phyloP scores from a whole-genome alignment of 2,888 invertebrate genomes.

The Caenorhabditis afra region DNA sequence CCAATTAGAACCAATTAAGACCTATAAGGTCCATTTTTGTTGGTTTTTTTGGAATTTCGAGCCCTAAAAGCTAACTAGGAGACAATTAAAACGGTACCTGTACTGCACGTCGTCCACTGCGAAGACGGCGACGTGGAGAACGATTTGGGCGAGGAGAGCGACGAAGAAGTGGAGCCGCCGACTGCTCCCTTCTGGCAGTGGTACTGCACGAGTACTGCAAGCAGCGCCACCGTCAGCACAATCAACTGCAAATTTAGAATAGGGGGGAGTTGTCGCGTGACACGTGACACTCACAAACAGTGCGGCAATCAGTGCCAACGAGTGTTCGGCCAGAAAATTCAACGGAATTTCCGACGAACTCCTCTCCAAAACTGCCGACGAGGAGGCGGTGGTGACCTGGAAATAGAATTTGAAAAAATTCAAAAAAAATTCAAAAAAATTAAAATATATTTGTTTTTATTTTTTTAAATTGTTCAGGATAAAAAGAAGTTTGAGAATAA shows the following conservation, averaged over 20 bases:
- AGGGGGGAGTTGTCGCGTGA: too few species aligned
- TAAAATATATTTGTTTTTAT: too few species aligned
- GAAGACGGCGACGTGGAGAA: slow-evolving; percentile 57
- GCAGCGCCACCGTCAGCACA: slow-evolving; percentile 59
- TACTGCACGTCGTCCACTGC: slow-evolving; percentile 69
- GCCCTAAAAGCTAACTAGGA: too few species aligned
- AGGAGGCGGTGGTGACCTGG: slow-evolving; percentile 62
- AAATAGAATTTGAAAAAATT: slow-evolving; percentile 15
- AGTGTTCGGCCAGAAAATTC: slow-evolving; percentile 66
- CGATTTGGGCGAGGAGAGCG: slow-evolving; percentile 42
- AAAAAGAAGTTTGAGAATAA: too few species aligned
- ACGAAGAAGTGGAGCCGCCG: background rate
- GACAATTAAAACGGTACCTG: slow-evolving; percentile 41
- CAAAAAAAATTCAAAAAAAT: too few species aligned
- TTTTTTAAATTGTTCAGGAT: too few species aligned
- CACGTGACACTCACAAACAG: slow-evolving; percentile 57
- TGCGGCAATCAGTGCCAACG: slow-evolving; percentile 59
- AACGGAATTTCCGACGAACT: slow-evolving; percentile 46
- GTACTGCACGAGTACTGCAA: slow-evolving; percentile 65
- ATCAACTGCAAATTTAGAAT: slow-evolving; percentile 63
- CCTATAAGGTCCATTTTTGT: too few species aligned
- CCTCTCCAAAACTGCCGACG: slow-evolving; percentile 44
- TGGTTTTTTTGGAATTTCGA: too few species aligned
- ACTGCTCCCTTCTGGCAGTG: slow-evolving; percentile 54
- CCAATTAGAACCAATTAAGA: too few species aligned